These are phyloP conservation scores for Lasioglossum baleicum DNA, from an alignment of 1,140 invertebrate species.

Conservation along the genomic window DNA sequence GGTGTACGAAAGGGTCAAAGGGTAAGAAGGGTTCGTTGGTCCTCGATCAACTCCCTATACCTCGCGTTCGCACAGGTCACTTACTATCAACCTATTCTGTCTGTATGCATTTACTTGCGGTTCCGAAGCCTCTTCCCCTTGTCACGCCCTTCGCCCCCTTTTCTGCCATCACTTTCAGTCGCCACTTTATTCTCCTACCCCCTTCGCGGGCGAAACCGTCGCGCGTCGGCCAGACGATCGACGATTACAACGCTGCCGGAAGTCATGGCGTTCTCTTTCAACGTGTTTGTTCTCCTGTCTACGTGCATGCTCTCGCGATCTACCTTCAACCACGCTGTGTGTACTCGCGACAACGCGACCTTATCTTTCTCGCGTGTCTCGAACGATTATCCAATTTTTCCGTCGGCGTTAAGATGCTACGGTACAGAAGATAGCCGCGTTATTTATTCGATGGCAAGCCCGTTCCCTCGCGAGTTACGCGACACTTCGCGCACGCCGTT, in stretches of 20 bases:
- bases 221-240: slow-evolving; percentile 22
- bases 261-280: slow-evolving; percentile 14
- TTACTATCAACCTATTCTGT: slow-evolving; percentile 52
- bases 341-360: not conserved
- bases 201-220: too few species aligned
- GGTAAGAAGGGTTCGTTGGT: slow-evolving; percentile 69
- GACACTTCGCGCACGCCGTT: too few species aligned
- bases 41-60: slow-evolving; percentile 57
- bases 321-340: not conserved
- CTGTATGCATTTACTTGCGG: slow-evolving; percentile 46
- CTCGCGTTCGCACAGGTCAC: slow-evolving; percentile 25
- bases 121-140: slow-evolving; percentile 19
- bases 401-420: slow-evolving; percentile 1
- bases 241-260: slow-evolving; percentile 31
- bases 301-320: too few species aligned
- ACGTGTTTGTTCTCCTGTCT: not conserved
- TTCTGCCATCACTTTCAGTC: slow-evolving; percentile 8
- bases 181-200: slow-evolving; percentile 16
- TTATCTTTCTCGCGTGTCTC: not conserved
- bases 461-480: too few species aligned
- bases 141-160: not conserved
- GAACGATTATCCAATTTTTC: not conserved
- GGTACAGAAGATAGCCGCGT: not conserved
- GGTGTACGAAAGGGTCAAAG: slow-evolving; percentile 62
- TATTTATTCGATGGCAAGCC: not conserved